Evolutionary conservation across 2,888 invertebrate genomes (phyloP).

Genomic region (Lampropteryx suffumata): DNA sequence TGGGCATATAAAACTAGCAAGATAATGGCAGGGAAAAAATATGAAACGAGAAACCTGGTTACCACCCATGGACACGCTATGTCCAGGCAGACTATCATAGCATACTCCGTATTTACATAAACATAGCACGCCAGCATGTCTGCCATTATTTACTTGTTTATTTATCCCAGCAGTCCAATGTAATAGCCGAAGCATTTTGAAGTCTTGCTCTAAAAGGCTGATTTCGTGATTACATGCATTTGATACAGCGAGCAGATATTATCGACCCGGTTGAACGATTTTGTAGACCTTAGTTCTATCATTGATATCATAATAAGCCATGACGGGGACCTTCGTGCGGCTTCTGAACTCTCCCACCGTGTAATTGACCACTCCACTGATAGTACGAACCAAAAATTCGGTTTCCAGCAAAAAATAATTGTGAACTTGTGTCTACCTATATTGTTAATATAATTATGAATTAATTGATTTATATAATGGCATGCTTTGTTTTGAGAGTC

Average conservation of each 20-base stretch:
- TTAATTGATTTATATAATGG: too few relatives aligned
- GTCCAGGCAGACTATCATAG: conserved; percentile 26
- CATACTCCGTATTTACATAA: conserved; percentile 29
- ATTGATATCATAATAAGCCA: too few relatives aligned
- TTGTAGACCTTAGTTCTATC: too few relatives aligned
- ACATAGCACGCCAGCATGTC: conserved; percentile 16
- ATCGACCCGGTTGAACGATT: not conserved
- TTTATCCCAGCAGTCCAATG: not conserved
- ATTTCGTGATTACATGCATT: not conserved
- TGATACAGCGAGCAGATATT: not conserved
- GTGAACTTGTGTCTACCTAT: too few relatives aligned
- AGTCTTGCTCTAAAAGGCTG: not conserved
- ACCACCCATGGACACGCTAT: conserved; percentile 32
- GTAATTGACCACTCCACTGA: too few relatives aligned
- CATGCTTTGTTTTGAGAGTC: not conserved
- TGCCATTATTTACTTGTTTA: conserved; percentile 11
- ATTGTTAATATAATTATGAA: too few relatives aligned
- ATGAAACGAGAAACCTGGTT: conserved; percentile 28
- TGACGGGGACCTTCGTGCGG: too few relatives aligned
- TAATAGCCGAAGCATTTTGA: not conserved
- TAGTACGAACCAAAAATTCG: too few relatives aligned
- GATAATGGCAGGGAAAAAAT: conserved; percentile 27
- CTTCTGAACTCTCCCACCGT: too few relatives aligned
- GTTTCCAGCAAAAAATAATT: too few relatives aligned
- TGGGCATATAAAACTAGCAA: conserved; percentile 28